Base-by-base conservation (phyloP, 2,888 invertebrate genomes). In the Drosophila sordidula region DNA sequence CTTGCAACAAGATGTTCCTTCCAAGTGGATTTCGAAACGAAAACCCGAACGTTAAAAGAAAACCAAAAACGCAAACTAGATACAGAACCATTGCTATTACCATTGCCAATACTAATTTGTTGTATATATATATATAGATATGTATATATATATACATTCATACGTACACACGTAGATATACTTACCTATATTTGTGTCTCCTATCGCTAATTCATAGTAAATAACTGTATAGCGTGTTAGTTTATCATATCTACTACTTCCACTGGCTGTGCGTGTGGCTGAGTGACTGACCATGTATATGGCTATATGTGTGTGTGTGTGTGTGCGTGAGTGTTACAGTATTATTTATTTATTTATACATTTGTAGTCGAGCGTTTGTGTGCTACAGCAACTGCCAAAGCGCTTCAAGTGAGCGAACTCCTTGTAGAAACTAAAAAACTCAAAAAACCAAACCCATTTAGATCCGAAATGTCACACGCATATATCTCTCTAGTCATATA, bases 341-440 rank as follows among this genome's bases (percentile, higher is more conserved):
- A 88, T 82, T 87, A 87, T 82, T 79, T 78, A 69, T 67, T 68
- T 69, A 36, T 52, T 38, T 68, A 18, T 41, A 42, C 56, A 26
- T 55, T 14, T 54, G n/a, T 62, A 61, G 66, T 72, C 54, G 44
- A 56, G 58, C 46, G 79, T 73, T 64, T 56, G 57, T 79, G 46
- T 64, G 77, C 87, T 85, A 84, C 75, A 73, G 46, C 77, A 79
- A 89, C 85, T 85, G 85, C 85, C 85, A 85, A 85, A 67, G 45
- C 59, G 78, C 64, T 83, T 56, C 36, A 70, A 46, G 42, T 59
- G 65, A 69, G 59, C 72, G 46, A 51, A 57, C 42, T 69, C 61
- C 63, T 51, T 70, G 62, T 70, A 73, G 70, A 12, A 34, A 34
- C 52, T 58, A 50, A 41, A 50, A 26, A 44, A 56, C 45, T 45